Base-by-base conservation (phyloP, 2,797 vertebrate genomes). In the Molossus molossus region DNA sequence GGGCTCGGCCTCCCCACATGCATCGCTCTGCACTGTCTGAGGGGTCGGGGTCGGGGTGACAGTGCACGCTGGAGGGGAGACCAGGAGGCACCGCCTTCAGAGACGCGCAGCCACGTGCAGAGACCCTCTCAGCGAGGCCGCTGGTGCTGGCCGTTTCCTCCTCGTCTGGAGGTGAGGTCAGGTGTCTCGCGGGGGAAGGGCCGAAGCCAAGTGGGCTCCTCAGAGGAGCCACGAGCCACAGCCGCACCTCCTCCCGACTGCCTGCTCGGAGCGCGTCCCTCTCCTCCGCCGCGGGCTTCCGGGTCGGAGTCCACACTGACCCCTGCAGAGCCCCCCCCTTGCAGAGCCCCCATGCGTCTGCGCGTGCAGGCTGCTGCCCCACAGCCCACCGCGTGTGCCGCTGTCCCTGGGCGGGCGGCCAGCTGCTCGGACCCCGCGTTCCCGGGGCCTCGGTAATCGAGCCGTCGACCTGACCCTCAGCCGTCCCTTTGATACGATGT, bases 341-440 rank as follows among this genome's bases (percentile, higher is more conserved):
- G 55, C 7, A 18, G 70, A n/a, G 70, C n/a, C 40, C 40, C 64
- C 84, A 2, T 9, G 50, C 3, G 23, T 48, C 50, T 10, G 1
- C 60, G 50, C 18, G 58, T 1, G 20, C 0, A 17, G n/a, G 8
- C 20, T 48, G n/a, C 62, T 80, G n/a, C 62, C 21, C 9, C 20
- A 1, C 0, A 60, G 72, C 65, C 14, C 48, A 4, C 25, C 0
- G 0, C 3, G 4, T 4, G 0, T 2, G 2, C 0, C 12, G 65
- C n/a, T 33, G 9, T 27, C 9, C 3, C 27, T 5, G n/a, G 0
- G 25, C 21, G 17, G 0, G 5, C 48, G 0, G 0, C 0, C 8
- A 37, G 69, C 83, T 55, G 6, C 21, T 40, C 53, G 40, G 40
- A 45, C 40, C 40, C 40, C 4, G 40, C 40, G 40, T 45, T 45